Percentiles rank a stretch among this genome's conserved stretches.
These are phyloP conservation scores for Brachirus orientalis DNA, from an alignment of 2,113 vertebrate species.

Conservation along the genomic window DNA sequence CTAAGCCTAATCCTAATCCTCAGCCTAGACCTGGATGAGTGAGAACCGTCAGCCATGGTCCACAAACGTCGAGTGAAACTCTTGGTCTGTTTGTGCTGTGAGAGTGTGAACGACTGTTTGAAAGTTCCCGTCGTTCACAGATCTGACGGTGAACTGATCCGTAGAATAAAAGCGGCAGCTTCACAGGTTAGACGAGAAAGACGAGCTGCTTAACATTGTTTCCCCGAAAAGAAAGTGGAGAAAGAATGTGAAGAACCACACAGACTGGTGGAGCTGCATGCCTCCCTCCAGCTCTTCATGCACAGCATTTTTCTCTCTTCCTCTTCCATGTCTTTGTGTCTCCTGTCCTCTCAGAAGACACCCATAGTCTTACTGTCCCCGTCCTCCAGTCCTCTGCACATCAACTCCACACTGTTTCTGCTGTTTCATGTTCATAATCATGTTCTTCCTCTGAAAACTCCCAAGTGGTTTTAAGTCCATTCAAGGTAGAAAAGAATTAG, in stretches of 20 bases:
- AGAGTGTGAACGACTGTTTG: too few relatives aligned
- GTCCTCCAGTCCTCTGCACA: neutral
- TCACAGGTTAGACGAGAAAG: conserved; percentile 65
- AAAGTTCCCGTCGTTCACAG: too few relatives aligned
- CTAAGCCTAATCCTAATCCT: too few relatives aligned
- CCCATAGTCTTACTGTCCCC: conserved; percentile 21
- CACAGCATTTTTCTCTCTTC: too few relatives aligned
- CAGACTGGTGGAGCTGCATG: conserved; percentile 44
- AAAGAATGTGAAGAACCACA: neutral
- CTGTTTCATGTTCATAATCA: conserved; percentile 6
- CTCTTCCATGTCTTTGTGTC: conserved; percentile 22
- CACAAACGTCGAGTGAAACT: too few relatives aligned
- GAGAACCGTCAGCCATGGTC: too few relatives aligned
- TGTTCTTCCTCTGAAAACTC: conserved; percentile 17
- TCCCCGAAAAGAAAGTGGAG: conserved; percentile 3
- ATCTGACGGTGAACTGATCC: too few relatives aligned
- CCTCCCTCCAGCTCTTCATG: too few relatives aligned
- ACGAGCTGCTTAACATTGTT: conserved; percentile 46
- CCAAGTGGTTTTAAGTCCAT: conserved; percentile 63
- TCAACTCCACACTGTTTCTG: conserved; percentile 52
- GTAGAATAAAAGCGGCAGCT: conserved; percentile 25
- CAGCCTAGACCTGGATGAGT: too few relatives aligned
- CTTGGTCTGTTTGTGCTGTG: too few relatives aligned
- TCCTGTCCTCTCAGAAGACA: conserved; percentile 8
- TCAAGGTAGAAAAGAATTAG: conserved; percentile 23